phyloP scores from a whole-genome alignment of 2,797 vertebrate species.

The Momotus momota region DNA sequence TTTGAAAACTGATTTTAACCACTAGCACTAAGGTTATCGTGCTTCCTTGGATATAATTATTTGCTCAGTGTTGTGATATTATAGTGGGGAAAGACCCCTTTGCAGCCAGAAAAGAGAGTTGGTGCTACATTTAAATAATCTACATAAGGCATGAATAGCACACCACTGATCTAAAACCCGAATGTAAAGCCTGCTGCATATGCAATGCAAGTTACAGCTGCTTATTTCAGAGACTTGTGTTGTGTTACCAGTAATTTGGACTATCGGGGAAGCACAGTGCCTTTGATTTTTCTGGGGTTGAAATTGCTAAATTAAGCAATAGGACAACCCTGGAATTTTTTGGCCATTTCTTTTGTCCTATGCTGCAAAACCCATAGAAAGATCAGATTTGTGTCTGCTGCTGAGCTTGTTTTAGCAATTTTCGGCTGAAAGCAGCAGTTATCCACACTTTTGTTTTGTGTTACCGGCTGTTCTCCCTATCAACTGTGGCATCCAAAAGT shows the following conservation, averaged over 20 bases:
- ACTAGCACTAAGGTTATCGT: not conserved
- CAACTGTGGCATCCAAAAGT: constrained; percentile 37
- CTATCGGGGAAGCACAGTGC: not conserved
- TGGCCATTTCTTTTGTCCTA: not conserved
- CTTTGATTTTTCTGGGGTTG: constrained; percentile 52
- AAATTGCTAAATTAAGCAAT: constrained; percentile 15
- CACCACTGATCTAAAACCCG: not conserved
- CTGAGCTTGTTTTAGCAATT: constrained; percentile 49
- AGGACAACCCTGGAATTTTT: not conserved
- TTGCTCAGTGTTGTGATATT: not conserved
- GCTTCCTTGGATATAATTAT: not conserved
- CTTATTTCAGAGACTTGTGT: not conserved
- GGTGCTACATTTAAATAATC: not conserved
- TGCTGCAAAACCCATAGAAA: not conserved
- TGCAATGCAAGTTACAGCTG: not conserved
- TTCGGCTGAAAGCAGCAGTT: constrained; percentile 49
- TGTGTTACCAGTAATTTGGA: not conserved
- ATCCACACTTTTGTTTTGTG: not conserved
- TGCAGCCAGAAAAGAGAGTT: not conserved
- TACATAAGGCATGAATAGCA: not conserved
- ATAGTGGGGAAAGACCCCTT: not conserved
- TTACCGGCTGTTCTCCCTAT: constrained; percentile 20
- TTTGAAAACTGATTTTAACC: not conserved
- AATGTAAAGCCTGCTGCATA: not conserved
- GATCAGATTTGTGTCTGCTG: not conserved